Conservation (phyloP, 1,140 invertebrate genomes). For the Leptinotarsa undecemlineata region DNA sequence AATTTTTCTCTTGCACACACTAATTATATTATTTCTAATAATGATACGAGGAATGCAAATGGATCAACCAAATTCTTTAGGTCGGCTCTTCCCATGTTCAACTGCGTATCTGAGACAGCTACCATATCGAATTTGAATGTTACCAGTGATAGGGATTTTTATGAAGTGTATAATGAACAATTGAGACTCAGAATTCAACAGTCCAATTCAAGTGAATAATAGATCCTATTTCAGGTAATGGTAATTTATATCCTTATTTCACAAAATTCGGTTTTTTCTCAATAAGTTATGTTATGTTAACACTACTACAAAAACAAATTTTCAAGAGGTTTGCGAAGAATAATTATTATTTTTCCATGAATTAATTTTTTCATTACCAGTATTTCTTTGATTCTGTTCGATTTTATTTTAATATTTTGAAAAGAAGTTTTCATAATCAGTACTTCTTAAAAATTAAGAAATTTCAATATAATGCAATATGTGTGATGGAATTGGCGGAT, state of each 20-base stretch:
- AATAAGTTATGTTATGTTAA: no score
- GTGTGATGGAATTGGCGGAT: no score
- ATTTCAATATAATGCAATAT: no score
- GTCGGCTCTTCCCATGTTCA: background rate
- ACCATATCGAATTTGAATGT: background rate
- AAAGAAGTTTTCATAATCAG: no score
- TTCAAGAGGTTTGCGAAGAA: no score
- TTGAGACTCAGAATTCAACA: background rate
- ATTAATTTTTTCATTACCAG: no score
- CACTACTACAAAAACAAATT: no score
- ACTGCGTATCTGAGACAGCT: background rate
- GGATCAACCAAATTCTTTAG: background rate
- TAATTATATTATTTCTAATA: background rate
- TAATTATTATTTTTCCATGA: no score
- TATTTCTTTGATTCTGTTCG: no score
- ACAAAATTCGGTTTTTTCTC: no score
- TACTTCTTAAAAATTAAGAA: no score
- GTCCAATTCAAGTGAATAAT: background rate
- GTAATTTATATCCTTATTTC: background rate
- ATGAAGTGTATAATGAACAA: conserved; percentile 9
- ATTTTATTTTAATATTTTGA: no score
- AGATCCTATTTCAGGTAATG: background rate
- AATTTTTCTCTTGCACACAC: background rate
- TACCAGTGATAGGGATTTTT: conserved; percentile 6
- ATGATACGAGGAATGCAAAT: background rate